A percentile compares a stretch with the other conserved stretches of the same genome.
Conservation (phyloP, 2,113 vertebrate species). For the Hemichromis elongatus region DNA sequence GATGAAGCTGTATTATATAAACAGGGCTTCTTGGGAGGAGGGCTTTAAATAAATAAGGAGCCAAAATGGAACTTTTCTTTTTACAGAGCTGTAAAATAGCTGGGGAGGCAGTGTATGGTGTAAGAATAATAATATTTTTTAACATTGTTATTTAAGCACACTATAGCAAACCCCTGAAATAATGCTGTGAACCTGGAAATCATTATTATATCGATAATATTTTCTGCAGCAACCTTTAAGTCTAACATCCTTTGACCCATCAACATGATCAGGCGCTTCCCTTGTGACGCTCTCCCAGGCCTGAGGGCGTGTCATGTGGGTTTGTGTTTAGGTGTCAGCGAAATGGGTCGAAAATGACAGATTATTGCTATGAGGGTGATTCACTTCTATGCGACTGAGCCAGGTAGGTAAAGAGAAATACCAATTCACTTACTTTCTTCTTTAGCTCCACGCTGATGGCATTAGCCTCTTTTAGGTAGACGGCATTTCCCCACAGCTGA, state of each 20-base stretch:
- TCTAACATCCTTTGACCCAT: not conserved
- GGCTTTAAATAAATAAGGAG: not conserved
- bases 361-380: not conserved
- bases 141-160: not conserved
- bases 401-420: not conserved
- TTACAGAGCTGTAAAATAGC: not conserved
- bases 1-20: not conserved
- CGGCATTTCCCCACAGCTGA: constrained; percentile 95
- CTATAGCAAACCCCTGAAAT: not conserved
- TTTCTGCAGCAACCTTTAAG: rapidly evolving
- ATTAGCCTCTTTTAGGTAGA: constrained; percentile 96
- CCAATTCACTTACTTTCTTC: constrained; percentile 84
- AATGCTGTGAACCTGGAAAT: rapidly evolving
- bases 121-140: not conserved
- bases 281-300: not conserved
- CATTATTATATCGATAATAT: not conserved
- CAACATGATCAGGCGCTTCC: not conserved
- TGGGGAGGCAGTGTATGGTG: rapidly evolving
- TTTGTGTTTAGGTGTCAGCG: not conserved
- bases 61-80: not conserved
- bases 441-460: constrained; percentile 97
- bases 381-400: not conserved
- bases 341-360: not conserved
- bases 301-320: not conserved
- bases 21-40: not conserved